Percentiles rank a stretch among this genome's conserved stretches.
Evolutionary conservation across 37 sponge, comb jelly and placozoan genomes (phyloP).

Genomic region (Spongia lamella): DNA sequence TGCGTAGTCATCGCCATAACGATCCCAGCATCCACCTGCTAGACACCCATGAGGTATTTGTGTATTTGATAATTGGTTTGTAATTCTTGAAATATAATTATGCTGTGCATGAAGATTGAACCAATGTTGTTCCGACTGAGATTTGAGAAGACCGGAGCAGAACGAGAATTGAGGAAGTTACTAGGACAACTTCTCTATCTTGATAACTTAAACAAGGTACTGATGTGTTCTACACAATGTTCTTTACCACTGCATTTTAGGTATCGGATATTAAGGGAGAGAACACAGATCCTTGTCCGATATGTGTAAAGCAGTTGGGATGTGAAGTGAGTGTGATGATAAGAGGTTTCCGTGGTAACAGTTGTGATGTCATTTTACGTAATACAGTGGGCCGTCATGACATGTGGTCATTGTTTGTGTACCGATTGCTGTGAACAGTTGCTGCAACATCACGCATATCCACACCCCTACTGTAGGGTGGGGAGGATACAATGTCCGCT

Average conservation of each 20-base stretch:
- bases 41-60: slow-evolving; percentile 32
- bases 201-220: slow-evolving; percentile 52
- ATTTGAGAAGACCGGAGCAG: slow-evolving; percentile 11
- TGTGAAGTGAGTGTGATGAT: slow-evolving; percentile 35
- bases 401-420: slow-evolving; percentile 82
- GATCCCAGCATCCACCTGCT: not conserved
- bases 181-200: slow-evolving; percentile 75
- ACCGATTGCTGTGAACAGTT: slow-evolving; percentile 44
- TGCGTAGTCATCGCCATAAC: no score
- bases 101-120: no score
- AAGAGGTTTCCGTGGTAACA: no score
- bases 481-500: slow-evolving; percentile 46
- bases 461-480: not conserved
- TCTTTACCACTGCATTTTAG: not conserved
- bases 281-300: slow-evolving; percentile 59
- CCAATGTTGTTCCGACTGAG: no score
- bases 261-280: slow-evolving; percentile 23
- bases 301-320: slow-evolving; percentile 50
- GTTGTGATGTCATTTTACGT: not conserved
- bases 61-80: no score
- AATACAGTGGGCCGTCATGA: slow-evolving; percentile 68
- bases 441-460: not conserved
- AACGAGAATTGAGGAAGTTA: slow-evolving; percentile 39
- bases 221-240: not conserved
- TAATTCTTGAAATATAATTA: no score